Evolutionary conservation across 2,888 invertebrate genomes (phyloP), one percentile per base, ranked within the genome.

Genomic region (Lithophane semibrunnea): DNA sequence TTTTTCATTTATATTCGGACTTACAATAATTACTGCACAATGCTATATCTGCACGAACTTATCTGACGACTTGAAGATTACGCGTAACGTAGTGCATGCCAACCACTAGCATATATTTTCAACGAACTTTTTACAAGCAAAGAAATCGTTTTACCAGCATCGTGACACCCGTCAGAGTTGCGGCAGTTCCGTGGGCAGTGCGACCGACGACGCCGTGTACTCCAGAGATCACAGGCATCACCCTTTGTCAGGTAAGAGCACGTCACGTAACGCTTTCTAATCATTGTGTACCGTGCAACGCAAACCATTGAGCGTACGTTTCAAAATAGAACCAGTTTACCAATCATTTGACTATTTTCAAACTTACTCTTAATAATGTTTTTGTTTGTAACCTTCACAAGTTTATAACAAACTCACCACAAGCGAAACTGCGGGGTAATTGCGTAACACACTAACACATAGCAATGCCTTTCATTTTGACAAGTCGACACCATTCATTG

Each of bases 141-240:
- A 52, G 10, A 60, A 21, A 29, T 78, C 18, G 13, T 65, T 73
- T 73, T 65, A 61, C 37, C 84, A 91, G 89, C 93, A 95, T 91
- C 93, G 96, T 58, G 96, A 96, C 80, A 93, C 94, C 3, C 92
- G 96, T 75, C 96, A 96, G 83, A 97, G 96, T 82, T 95, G 96
- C 85, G 96, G 96, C 86, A 96, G 96, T 75, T 96, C 95, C 4
- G 92, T 97, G 72, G 95, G 97, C 87, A 95, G 95, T 86, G 94
- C 93, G 58, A 94, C 95, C 12, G 95, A 96, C 85, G 96, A 96
- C 87, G 96, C 91, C 44, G 90, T 96, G 49, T 96, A 96, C 84
- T 94, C 96, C 10, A 91, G 96, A 58, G 96, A 96, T 77, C 94
- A 91, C 76, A 88, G 96, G 75, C 95, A 92, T 71, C 96, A 95